Percentiles rank a stretch among this genome's conserved stretches.
phyloP scores from a whole-genome alignment of 2,888 invertebrate genomes.

The Geotrupes spiniger region DNA sequence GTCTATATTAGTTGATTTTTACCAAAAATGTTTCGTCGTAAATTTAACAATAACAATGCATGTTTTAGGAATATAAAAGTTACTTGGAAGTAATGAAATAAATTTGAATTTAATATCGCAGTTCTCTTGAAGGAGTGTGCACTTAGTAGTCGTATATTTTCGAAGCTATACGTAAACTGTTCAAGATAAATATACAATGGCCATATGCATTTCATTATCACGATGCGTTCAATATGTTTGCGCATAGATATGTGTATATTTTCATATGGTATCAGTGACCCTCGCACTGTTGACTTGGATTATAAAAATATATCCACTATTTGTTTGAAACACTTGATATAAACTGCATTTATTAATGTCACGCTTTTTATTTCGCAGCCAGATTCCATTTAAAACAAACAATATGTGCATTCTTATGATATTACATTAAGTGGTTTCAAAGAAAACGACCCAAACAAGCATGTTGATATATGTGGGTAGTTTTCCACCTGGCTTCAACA shows the following conservation, averaged over 20 bases:
- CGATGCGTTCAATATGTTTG: constrained; percentile 18
- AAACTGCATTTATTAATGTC: constrained; percentile 12
- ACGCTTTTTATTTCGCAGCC: not conserved
- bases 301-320: constrained; percentile 24
- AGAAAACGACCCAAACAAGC: no score
- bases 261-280: constrained; percentile 26
- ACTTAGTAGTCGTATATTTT: constrained; percentile 4
- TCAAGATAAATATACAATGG: constrained; percentile 20
- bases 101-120: not conserved
- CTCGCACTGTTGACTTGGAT: constrained; percentile 30
- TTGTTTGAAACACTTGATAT: constrained; percentile 13
- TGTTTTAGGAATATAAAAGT: no score
- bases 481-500: no score
- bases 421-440: no score
- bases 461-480: no score
- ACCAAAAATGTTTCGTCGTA: no score
- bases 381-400: constrained; percentile 3
- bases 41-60: no score
- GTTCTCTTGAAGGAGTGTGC: not conserved
- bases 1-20: no score
- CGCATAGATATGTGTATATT: constrained; percentile 19
- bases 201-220: constrained; percentile 23
- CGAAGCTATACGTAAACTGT: constrained; percentile 10
- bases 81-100: not conserved
- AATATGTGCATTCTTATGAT: not conserved